Base-by-base conservation (phyloP, 2,113 vertebrate genomes). In the Myrmecophaga tridactyla region DNA sequence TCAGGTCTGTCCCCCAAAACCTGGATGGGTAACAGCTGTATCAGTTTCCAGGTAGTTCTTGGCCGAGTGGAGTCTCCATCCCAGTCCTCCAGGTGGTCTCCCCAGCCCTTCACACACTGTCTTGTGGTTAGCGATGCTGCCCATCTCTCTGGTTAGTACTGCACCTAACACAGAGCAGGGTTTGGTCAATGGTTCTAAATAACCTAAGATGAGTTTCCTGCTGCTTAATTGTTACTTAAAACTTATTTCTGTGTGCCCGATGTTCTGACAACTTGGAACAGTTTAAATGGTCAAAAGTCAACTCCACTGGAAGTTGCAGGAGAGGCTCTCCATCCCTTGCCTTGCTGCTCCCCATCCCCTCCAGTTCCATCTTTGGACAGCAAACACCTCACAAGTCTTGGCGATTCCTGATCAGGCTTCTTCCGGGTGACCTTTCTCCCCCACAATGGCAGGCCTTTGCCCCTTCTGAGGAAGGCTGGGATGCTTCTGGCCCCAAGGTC, bases 101-200 rank as follows among this genome's bases (percentile, higher is more conserved):
- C 25, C 27, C 5, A 1, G 36, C 10, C 2, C 2, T 5, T 3
- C 1, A 15, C 25, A 4, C 0, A 6, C 83, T 2, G 5, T 60
- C 11, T 23, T 29, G 0, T 63, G 3, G 6, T 1, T 13, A 1
- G 0, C 0, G 4, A 31, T 7, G 29, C 0, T 0, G 14, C 6
- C 36, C 31, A 31, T 58, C 56, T 58, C 53, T 18, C 56, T 23
- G 13, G n/a, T 39, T 9, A 3, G 12, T 9, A 58, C 1, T 1
- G 34, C 1, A 13, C 23, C 7, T 1, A 39, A 9, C 9, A 15
- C 4, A 3, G 46, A 29, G 27, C 9, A 27, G 36, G 62, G 20
- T 7, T 10, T 9, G 31, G n/a, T 11, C 15, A n/a, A 46, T 67
- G 63, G 12, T n/a, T 25, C 4, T 25, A 43, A 20, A 34, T n/a